phyloP scores from a whole-genome alignment of 2,113 vertebrate species.

The Cyphomyrus plagiostoma region DNA sequence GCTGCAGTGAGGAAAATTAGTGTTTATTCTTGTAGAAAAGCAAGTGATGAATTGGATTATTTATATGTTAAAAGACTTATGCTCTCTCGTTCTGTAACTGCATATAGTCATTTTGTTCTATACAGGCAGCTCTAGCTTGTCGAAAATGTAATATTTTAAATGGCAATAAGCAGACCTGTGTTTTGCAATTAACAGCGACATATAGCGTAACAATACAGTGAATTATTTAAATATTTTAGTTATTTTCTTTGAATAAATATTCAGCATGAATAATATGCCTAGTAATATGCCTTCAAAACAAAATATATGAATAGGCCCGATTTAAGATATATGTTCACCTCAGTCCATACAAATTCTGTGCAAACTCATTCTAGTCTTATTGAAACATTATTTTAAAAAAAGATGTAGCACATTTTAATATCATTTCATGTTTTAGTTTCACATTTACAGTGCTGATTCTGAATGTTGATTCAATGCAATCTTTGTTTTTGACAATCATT shows the following conservation, averaged over 20 bases:
- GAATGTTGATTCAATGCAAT: neutral
- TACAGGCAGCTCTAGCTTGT: constrained; percentile 20
- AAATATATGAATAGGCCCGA: neutral
- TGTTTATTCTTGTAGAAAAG: constrained; percentile 90
- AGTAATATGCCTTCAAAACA: neutral
- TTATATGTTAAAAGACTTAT: constrained; percentile 85
- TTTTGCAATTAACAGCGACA: neutral
- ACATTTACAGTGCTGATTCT: neutral
- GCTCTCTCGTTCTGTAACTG: constrained; percentile 26
- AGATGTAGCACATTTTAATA: neutral
- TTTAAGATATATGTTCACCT: neutral
- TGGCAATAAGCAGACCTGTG: neutral
- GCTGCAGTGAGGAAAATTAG: constrained; percentile 80
- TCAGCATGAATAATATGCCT: neutral
- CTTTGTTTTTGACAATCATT: neutral
- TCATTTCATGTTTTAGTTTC: neutral
- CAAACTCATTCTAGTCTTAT: neutral
- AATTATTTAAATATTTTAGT: neutral
- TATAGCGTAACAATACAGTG: neutral
- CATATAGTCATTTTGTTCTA: constrained; percentile 34
- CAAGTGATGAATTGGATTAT: constrained; percentile 97
- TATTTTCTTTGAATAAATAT: neutral
- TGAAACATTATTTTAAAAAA: neutral
- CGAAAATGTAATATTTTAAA: constrained; percentile 39
- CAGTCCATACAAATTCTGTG: neutral